Percentiles rank a stretch among this genome's conserved stretches.
phyloP scores from a whole-genome alignment of 2,888 invertebrate species.

The Patella pellucida region DNA sequence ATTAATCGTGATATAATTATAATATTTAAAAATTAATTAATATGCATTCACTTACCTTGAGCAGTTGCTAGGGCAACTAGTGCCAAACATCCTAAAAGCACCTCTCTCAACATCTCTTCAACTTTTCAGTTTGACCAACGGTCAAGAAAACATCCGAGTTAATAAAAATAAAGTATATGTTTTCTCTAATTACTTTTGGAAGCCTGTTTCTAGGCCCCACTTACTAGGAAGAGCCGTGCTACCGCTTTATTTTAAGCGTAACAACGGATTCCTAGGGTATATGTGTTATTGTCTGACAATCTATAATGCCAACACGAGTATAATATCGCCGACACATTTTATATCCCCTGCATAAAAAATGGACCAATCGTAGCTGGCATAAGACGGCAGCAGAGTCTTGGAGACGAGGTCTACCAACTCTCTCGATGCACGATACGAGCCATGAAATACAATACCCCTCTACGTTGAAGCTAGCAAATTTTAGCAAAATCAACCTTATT shows the following conservation, averaged over 20 bases:
- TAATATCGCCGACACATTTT: constrained; percentile 19
- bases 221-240: constrained; percentile 28
- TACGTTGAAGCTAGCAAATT: too few relatives aligned
- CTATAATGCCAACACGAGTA: constrained; percentile 22
- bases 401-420: too few relatives aligned
- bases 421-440: too few relatives aligned
- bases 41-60: constrained; percentile 12
- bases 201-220: constrained; percentile 20
- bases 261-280: constrained; percentile 27
- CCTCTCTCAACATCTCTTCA: constrained; percentile 17
- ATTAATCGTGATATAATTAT: too few relatives aligned
- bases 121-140: constrained; percentile 12
- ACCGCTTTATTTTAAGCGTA: constrained; percentile 16
- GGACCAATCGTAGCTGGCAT: constrained; percentile 18
- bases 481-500: too few relatives aligned
- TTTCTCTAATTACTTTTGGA: constrained; percentile 8
- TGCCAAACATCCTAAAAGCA: constrained; percentile 18
- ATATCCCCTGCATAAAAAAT: constrained; percentile 26
- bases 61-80: constrained; percentile 14
- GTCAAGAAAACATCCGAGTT: constrained; percentile 21
- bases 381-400: neutral
- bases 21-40: too few relatives aligned
- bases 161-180: constrained; percentile 6
- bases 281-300: constrained; percentile 22
- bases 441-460: too few relatives aligned